Evolutionary conservation across 2,797 vertebrate genomes (phyloP).

Genomic region (Natrix natrix): DNA sequence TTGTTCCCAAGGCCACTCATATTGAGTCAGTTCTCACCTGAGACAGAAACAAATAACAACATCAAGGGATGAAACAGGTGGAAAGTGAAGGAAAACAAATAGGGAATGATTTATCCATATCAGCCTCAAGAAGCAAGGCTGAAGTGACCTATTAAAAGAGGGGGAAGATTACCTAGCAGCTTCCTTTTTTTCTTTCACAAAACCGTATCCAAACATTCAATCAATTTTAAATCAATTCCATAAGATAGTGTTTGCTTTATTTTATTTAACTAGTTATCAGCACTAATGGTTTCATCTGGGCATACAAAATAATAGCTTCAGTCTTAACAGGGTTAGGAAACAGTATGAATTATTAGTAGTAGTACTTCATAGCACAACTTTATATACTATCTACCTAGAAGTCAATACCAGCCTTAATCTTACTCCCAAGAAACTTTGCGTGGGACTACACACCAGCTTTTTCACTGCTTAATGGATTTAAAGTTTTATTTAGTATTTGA

Average conservation of each 20-base stretch:
- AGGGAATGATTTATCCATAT: rapidly evolving
- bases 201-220: background rate
- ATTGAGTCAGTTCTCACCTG: constrained; percentile 85
- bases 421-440: background rate
- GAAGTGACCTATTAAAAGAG: background rate
- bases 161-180: rapidly evolving
- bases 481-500: background rate
- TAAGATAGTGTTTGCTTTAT: background rate
- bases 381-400: background rate
- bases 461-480: background rate
- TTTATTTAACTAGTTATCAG: background rate
- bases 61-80: constrained; percentile 23
- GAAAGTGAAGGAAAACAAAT: constrained; percentile 2
- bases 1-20: constrained; percentile 95
- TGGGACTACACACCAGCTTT: background rate
- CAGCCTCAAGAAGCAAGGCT: background rate
- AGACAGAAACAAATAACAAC: constrained; percentile 24
- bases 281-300: background rate
- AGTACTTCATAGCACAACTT: background rate
- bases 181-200: background rate
- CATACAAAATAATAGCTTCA: background rate
- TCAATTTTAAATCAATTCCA: background rate
- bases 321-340: background rate
- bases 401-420: background rate
- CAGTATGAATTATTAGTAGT: background rate